A percentile compares a stretch with the other conserved stretches of the same genome.
Evolutionary conservation across 1,140 invertebrate species (phyloP).

Genomic region (Doryteuthis pealeii): DNA sequence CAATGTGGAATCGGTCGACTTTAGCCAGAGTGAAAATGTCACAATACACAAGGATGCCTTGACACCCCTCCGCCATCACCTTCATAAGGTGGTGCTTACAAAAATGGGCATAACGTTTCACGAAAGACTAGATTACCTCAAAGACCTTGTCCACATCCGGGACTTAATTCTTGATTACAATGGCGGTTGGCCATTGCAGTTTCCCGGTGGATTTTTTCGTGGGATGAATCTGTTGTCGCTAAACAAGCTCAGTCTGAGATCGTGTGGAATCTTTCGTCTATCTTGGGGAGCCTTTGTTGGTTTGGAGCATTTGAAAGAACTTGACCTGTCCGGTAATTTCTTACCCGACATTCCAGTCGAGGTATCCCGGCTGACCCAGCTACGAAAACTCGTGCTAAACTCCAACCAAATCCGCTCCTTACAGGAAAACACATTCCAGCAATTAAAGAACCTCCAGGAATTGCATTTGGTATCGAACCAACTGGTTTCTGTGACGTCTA

Average conservation of each 20-base stretch:
- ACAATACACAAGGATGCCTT: slow-evolving; percentile 1
- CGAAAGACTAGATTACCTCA: not conserved
- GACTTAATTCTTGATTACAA: not conserved
- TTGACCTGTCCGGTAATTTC: slow-evolving; percentile 29
- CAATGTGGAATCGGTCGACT: not conserved
- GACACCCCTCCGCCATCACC: not conserved
- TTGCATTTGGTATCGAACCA: slow-evolving; percentile 24
- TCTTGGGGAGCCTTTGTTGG: slow-evolving; percentile 20
- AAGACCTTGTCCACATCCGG: not conserved
- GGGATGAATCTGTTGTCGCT: slow-evolving; percentile 22
- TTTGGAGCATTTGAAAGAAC: slow-evolving; percentile 19
- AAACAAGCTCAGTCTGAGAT: slow-evolving; percentile 24
- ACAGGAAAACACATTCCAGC: slow-evolving; percentile 20
- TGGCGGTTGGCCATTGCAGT: not conserved
- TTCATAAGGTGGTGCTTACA: not conserved
- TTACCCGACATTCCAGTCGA: slow-evolving; percentile 24
- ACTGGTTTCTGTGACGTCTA: slow-evolving; percentile 16
- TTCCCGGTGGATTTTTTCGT: slow-evolving; percentile 23
- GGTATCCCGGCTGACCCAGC: slow-evolving; percentile 16
- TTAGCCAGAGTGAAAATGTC: not conserved
- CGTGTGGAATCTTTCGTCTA: slow-evolving; percentile 26
- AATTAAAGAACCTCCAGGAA: slow-evolving; percentile 13
- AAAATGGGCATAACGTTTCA: not conserved
- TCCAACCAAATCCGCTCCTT: slow-evolving; percentile 24
- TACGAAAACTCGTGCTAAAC: slow-evolving; percentile 21